Evolutionary conservation across 2,113 vertebrate genomes (phyloP).

Genomic region (Australoheros scitulus): DNA sequence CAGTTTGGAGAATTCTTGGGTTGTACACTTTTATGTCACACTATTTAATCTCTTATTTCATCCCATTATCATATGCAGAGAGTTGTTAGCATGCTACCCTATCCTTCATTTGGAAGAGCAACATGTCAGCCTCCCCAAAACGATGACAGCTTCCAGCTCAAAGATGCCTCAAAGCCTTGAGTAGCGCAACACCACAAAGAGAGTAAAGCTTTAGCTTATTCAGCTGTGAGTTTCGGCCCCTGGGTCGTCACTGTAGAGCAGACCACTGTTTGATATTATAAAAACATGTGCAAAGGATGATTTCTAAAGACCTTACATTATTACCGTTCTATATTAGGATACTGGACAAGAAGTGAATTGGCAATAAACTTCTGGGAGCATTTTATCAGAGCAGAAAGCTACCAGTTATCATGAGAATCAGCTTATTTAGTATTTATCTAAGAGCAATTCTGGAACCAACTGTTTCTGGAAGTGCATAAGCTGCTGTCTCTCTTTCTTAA

Average conservation of each 20-base stretch:
- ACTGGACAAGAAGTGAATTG: background rate
- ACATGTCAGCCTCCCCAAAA: conserved; percentile 41
- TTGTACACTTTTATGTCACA: background rate
- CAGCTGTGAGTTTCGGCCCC: conserved; percentile 32
- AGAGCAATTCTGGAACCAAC: background rate
- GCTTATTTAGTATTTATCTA: background rate
- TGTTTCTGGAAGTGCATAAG: background rate
- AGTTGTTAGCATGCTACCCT: background rate
- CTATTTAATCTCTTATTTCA: background rate
- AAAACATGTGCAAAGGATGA: conserved; percentile 1
- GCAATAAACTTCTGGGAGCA: background rate
- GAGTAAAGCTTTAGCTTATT: conserved; percentile 7
- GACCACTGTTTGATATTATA: conserved; percentile 12
- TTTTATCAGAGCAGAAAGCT: background rate
- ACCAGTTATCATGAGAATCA: background rate
- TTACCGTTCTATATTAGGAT: background rate
- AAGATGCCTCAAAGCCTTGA: conserved; percentile 34
- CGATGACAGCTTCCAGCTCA: conserved; percentile 27
- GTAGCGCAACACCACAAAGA: conserved; percentile 24
- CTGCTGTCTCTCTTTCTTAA: background rate
- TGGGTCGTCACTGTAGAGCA: conserved; percentile 19
- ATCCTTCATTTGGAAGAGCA: conserved; percentile 20
- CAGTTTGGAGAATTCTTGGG: background rate
- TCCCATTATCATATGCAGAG: background rate
- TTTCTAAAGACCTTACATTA: conserved; percentile 28